phyloP scores from a whole-genome alignment of 2,113 vertebrate species.

The Campylomormyrus numenius region DNA sequence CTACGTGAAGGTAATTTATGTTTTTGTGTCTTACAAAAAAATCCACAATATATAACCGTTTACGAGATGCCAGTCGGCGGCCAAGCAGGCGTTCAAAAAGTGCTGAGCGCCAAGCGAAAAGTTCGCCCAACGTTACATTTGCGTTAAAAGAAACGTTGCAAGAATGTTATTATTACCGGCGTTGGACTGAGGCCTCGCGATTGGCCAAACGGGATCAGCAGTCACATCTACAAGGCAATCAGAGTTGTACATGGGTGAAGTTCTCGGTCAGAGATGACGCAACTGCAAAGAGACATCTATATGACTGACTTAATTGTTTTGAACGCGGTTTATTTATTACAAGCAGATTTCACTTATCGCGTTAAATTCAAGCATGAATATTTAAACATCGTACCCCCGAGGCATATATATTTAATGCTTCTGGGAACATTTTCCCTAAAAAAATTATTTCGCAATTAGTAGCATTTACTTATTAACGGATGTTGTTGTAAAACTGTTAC shows the following conservation, averaged over 20 bases:
- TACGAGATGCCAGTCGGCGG: neutral
- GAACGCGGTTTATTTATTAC: neutral
- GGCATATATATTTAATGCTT: neutral
- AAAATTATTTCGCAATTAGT: slow-evolving; percentile 8
- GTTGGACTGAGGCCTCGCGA: neutral
- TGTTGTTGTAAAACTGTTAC: neutral
- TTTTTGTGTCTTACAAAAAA: neutral
- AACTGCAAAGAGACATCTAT: neutral
- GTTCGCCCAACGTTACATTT: neutral
- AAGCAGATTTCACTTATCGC: neutral
- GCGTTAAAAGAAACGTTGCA: neutral
- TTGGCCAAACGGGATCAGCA: neutral
- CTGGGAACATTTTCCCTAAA: neutral
- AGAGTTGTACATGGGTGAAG: neutral
- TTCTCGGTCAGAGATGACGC: neutral
- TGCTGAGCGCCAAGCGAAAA: neutral
- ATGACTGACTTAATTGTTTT: neutral
- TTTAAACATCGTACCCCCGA: neutral
- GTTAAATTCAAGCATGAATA: neutral
- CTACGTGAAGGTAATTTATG: neutral
- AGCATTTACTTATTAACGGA: slow-evolving; percentile 10
- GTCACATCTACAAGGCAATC: neutral
- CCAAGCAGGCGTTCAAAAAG: neutral
- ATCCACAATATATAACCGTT: neutral
- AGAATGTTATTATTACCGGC: too few species aligned